phyloP scores from a whole-genome alignment of 1,140 invertebrate genomes.

The Leptonema lineaticorne region DNA sequence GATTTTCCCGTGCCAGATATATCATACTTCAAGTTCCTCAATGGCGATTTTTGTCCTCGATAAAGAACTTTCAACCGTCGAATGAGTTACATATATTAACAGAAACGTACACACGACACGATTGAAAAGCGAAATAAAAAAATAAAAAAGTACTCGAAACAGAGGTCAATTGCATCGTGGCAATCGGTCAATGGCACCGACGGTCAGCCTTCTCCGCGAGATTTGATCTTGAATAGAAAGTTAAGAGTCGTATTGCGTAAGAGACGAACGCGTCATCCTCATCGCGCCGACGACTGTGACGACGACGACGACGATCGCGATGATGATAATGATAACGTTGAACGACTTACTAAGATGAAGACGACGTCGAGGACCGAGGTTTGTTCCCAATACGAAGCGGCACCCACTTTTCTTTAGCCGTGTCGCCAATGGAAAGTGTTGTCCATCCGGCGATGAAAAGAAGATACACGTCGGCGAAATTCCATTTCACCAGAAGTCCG shows the following conservation, averaged over 20 bases:
- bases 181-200: conserved; percentile 27
- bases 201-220: conserved; percentile 14
- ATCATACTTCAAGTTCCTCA: too few relatives aligned
- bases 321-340: too few relatives aligned
- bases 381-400: background rate
- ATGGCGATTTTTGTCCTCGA: too few relatives aligned
- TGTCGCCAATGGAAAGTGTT: conserved; percentile 7
- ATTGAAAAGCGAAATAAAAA: too few relatives aligned
- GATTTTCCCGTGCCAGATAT: too few relatives aligned
- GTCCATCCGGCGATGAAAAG: background rate
- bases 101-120: too few relatives aligned
- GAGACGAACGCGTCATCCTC: conserved; percentile 23
- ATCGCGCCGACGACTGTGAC: background rate
- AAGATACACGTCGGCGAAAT: background rate
- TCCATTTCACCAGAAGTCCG: conserved; percentile 5
- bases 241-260: conserved; percentile 26
- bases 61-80: too few relatives aligned
- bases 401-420: background rate
- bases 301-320: too few relatives aligned
- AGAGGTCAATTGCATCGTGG: conserved; percentile 9
- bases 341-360: too few relatives aligned
- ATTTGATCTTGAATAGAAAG: conserved; percentile 33
- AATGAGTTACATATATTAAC: too few relatives aligned
- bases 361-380: background rate
- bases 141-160: too few relatives aligned